These are phyloP conservation scores for Hapalemur alaotrensis DNA, from an alignment of 2,797 vertebrate species.

Conservation along the genomic window DNA sequence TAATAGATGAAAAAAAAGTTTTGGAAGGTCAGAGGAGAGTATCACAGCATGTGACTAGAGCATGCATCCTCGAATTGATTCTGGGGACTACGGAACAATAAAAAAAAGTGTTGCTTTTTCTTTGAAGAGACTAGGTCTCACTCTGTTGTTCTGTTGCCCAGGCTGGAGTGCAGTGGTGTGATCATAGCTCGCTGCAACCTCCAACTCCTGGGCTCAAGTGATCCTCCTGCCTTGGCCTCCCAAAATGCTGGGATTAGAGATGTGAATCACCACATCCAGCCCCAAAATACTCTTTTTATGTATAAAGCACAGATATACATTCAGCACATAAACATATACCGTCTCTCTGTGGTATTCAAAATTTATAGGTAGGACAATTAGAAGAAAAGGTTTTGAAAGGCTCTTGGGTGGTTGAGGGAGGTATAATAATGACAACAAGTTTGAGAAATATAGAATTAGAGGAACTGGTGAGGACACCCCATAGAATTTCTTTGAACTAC, in stretches of 20 bases:
- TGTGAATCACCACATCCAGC: neutral
- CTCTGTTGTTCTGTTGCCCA: neutral
- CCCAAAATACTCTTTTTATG: neutral
- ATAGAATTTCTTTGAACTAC: neutral
- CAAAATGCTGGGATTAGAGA: neutral
- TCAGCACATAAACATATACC: neutral
- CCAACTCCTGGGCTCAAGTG: neutral
- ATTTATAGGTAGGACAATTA: neutral
- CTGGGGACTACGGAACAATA: neutral
- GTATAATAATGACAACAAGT: neutral
- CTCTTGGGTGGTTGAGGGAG: neutral
- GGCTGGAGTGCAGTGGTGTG: neutral
- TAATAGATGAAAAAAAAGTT: neutral
- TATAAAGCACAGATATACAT: neutral
- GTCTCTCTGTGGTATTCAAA: neutral
- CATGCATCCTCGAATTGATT: neutral
- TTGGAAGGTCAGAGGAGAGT: neutral
- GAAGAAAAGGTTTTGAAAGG: neutral
- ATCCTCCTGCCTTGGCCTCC: neutral
- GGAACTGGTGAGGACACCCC: neutral
- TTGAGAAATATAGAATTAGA: neutral
- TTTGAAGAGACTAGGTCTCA: neutral
- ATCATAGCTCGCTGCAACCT: neutral
- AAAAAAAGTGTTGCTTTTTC: neutral
- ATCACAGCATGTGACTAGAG: neutral